phyloP scores from a whole-genome alignment of 2,888 invertebrate species.

The Gastrophysa polygoni region DNA sequence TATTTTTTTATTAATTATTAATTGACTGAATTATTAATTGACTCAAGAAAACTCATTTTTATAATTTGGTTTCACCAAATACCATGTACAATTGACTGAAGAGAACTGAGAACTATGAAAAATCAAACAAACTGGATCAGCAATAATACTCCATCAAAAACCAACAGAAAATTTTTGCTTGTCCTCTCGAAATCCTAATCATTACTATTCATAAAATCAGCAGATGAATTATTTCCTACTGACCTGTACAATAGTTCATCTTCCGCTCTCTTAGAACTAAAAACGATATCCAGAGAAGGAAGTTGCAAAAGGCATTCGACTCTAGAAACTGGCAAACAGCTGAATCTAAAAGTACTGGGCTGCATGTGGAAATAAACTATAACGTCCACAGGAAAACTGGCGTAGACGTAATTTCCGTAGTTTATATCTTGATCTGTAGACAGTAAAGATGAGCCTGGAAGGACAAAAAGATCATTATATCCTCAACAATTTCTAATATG shows the following conservation, averaged over 20 bases:
- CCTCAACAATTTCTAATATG: too few species aligned
- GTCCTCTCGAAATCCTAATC: too few species aligned
- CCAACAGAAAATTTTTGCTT: too few species aligned
- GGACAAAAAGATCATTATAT: neutral
- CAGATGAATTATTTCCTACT: neutral
- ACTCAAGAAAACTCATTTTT: too few species aligned
- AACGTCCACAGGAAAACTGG: constrained; percentile 97
- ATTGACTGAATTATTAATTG: too few species aligned
- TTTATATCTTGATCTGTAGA: constrained; percentile 63
- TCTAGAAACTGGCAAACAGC: constrained; percentile 91
- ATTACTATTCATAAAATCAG: too few species aligned
- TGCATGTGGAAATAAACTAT: constrained; percentile 99
- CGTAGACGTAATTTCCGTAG: constrained; percentile 82
- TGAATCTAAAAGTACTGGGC: constrained; percentile 94
- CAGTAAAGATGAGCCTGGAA: constrained; percentile 46
- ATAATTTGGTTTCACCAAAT: too few species aligned
- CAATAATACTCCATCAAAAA: too few species aligned
- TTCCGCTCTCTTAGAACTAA: constrained; percentile 89
- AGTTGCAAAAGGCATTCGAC: constrained; percentile 96
- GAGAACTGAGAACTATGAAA: too few species aligned
- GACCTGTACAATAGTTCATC: constrained; percentile 64
- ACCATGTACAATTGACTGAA: too few species aligned
- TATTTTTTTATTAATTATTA: too few species aligned
- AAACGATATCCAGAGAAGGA: constrained; percentile 96
- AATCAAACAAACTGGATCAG: too few species aligned